phyloP scores from a whole-genome alignment of 2,113 vertebrate genomes.

The Alces alces region DNA sequence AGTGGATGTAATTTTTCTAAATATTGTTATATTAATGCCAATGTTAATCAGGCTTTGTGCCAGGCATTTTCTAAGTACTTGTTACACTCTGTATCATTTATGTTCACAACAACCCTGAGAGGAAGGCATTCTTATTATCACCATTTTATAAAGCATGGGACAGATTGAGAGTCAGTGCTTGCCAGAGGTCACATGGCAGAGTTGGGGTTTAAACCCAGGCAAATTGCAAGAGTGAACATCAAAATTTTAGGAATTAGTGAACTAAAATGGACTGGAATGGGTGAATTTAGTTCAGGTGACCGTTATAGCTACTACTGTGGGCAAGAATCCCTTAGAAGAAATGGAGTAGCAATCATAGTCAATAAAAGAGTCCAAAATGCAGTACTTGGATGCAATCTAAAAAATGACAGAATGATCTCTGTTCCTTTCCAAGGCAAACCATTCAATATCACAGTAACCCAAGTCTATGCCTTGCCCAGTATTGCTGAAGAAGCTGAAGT shows the following conservation, averaged over 20 bases:
- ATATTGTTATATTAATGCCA: not conserved
- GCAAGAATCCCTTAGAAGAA: not conserved
- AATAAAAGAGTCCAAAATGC: not conserved
- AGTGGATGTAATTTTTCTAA: not conserved
- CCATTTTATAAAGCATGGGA: not conserved
- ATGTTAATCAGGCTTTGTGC: not conserved
- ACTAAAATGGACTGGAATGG: not conserved
- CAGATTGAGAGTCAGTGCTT: not conserved
- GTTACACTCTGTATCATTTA: not conserved
- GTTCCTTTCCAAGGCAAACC: not conserved
- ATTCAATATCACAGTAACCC: not conserved
- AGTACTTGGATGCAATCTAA: not conserved
- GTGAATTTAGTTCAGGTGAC: not conserved
- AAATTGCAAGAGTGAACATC: not conserved
- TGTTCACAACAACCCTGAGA: not conserved
- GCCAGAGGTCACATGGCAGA: not conserved
- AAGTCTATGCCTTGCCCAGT: not conserved
- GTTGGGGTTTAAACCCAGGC: not conserved
- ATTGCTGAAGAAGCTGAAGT: not conserved
- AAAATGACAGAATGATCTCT: not conserved
- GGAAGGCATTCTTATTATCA: not conserved
- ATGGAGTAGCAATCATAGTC: not conserved
- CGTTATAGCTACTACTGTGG: not conserved
- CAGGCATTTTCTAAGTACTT: not conserved
- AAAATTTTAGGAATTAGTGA: not conserved